Evolutionary conservation across 1,140 invertebrate species (phyloP), one percentile per base, ranked within the genome.

Genomic region (Zaprionus africanus): DNA sequence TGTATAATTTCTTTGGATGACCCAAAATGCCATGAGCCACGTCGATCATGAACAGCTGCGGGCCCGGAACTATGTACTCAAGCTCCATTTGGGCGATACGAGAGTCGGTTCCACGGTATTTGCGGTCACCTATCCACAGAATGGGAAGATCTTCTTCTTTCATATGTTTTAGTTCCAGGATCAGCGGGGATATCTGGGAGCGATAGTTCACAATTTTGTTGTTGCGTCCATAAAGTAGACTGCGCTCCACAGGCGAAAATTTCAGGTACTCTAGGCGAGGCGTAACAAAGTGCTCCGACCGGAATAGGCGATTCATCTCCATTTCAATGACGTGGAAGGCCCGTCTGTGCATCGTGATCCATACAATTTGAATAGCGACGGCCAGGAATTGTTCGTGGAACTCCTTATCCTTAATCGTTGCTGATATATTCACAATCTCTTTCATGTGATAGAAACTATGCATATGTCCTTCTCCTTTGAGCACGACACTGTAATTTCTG

Each of bases 41-140:
- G 64, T 92, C 91, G 15, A 92, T 92, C 62, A 92, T 63, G n/a
- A 36, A 69, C 22, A 92, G 58, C 46, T 92, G 87, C 13, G 83
- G 78, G 0, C 78, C 86, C 0, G 91, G 86, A 9, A 83, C 76
- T 43, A 92, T 91, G 36, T 84, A 92, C 67, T 92, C 91, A 51
- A 92, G 57, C 43, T 92, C 91, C 1, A 92, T 75, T 43, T 87
- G 64, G 1, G 28, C 57, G 19, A 92, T 90, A 15, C 90, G 77
- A 5, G 26, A 22, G 62, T 92, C 84, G 6, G 76, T 90, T 17
- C 91, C 91, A 0, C 86, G 86, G 72, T 92, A 92, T 43, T 92
- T 92, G 2, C 86, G 79, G 7, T 92, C 83, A 0, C 91, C 91
- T 26, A 92, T 91, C 91, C 91, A 92, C 58, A 92, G 53, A 22